Evolutionary conservation across 2,113 vertebrate species (phyloP).

Genomic region (Sylvietta virens): DNA sequence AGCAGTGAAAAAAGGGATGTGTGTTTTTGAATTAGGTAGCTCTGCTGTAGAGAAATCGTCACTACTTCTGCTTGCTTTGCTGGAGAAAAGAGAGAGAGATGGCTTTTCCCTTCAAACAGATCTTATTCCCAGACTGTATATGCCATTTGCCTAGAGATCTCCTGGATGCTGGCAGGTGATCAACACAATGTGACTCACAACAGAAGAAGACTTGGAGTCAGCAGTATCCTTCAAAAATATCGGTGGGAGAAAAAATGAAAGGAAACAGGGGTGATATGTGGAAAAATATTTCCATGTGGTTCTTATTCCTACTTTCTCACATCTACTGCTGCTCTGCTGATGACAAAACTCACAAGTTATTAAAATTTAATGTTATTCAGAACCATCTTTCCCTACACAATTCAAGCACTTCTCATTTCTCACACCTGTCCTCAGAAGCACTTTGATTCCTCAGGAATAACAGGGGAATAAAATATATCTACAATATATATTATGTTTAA

Average conservation of each 20-base stretch:
- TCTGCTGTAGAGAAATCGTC: neutral
- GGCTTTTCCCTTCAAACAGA: neutral
- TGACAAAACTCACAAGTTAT: conserved; percentile 42
- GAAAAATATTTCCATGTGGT: neutral
- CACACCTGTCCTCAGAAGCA: conserved; percentile 16
- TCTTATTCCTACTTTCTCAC: neutral
- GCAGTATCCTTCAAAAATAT: conserved; percentile 14
- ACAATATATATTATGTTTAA: neutral
- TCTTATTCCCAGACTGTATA: neutral
- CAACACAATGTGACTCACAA: neutral
- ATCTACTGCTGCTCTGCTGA: conserved; percentile 25
- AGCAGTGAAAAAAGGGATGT: neutral
- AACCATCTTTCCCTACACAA: neutral
- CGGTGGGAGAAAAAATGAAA: neutral
- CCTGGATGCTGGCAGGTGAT: neutral
- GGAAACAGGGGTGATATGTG: neutral
- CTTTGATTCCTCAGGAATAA: conserved; percentile 9
- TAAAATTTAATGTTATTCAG: conserved; percentile 46
- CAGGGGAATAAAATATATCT: neutral
- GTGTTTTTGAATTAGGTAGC: neutral
- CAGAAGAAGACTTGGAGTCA: conserved; percentile 13
- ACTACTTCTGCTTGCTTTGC: neutral
- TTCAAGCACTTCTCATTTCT: conserved; percentile 26
- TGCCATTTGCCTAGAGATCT: neutral
- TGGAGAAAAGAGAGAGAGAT: neutral